Base-by-base conservation (phyloP, 2,888 invertebrate genomes). In the Habroteleia sp. region DNA sequence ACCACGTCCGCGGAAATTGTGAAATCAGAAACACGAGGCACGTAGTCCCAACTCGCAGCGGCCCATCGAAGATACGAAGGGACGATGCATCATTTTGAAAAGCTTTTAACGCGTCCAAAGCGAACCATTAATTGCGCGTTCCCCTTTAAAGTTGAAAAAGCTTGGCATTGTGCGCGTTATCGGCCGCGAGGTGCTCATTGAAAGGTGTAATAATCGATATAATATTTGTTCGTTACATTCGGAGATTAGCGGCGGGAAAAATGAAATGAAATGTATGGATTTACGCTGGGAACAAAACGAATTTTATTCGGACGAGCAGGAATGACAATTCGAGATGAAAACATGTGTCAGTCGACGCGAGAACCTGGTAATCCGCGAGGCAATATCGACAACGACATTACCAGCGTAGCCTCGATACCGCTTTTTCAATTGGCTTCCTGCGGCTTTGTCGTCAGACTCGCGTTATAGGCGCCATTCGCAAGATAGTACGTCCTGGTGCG, bases 11-110 rank as follows among this genome's bases (percentile, higher is more conserved):
- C 88, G 88, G 88, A 88, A 88, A 88, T 88, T 88, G 87, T 87
- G 85, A 88, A 88, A 88, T 88, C 87, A 87, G 83, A 85, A 82
- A 88, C 86, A 84, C 88, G 82, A 83, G 77, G 84, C 88, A 88
- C 88, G 88, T 88, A 87, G 31, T 52, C 63, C 66, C 71, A 63
- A 54, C 75, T 68, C 76, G 77, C 74, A 10, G 31, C 35, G 42
- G 56, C 74, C 69, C 68, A 46, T 58, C 33, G 37, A 13, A n/a
- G 66, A 54, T 66, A 65, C 73, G 48, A 35, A 20, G 39, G 54
- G 54, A 71, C 71, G 66, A 74, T 74, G 68, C 65, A 74, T 74
- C 74, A 74, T 74, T 69, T 48, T 44, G 63, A 52, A 56, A 60
- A 54, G 60, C 66, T 60, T 60, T 60, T 66, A 66, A 73, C 20